Conservation (phyloP, 1,140 invertebrate genomes). For the Oryzaephilus surinamensis region DNA sequence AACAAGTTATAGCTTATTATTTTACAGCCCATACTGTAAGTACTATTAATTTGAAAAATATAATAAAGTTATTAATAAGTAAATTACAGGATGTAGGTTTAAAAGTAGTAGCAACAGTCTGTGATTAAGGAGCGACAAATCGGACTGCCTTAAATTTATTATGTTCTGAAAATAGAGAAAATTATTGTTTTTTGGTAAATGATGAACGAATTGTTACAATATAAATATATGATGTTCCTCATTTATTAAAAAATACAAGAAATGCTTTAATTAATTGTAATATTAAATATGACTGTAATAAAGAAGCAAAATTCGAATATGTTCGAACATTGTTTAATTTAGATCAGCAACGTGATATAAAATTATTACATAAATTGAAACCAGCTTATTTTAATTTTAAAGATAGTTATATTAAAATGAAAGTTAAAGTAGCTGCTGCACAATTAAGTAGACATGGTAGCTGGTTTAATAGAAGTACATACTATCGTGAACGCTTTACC, state of each 20-base stretch:
- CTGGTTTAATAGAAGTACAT: conserved; percentile 1
- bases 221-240: conserved; percentile 10
- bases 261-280: conserved; percentile 11
- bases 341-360: conserved; percentile 6
- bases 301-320: conserved; percentile 10
- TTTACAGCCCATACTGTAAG: conserved; percentile 2
- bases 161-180: conserved; percentile 2
- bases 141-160: conserved; percentile 3
- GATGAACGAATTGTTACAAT: no score
- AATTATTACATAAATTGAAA: conserved; percentile 6
- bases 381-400: conserved; percentile 11
- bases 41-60: conserved; percentile 4
- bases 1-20: conserved; percentile 3
- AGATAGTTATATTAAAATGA: conserved; percentile 12
- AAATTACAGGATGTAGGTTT: conserved; percentile 7
- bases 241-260: conserved; percentile 11
- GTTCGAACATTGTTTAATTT: conserved; percentile 5
- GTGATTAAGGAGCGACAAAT: conserved; percentile 13
- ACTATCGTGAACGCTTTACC: conserved; percentile 5
- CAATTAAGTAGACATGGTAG: conserved; percentile 10
- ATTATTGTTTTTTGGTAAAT: conserved; percentile 2
- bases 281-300: conserved; percentile 6
- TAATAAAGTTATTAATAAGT: not conserved
- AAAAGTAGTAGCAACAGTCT: conserved; percentile 12
- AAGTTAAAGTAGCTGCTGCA: conserved; percentile 10